Evolutionary conservation across 30 jellyfish, hydroid and myxozoan genomes (phyloP), one percentile per base, ranked within the genome.

Genomic region (Chrysaora quinquecirrha): DNA sequence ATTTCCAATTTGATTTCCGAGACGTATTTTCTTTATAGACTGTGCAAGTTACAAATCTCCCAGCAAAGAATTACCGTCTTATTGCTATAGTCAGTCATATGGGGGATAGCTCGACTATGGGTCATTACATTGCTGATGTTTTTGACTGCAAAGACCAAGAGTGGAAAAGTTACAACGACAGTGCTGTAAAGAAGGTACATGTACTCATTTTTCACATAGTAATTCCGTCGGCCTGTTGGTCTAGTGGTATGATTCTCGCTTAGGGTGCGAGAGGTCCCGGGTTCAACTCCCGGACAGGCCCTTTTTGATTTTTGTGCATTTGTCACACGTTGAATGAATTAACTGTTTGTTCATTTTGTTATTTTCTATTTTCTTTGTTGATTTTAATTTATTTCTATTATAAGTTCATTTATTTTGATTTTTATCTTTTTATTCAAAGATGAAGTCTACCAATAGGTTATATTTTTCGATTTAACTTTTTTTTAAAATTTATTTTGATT

Each of bases 111-210:
- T 89, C 97, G n/a, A 75, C 78, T 9, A 75, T 77, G 32, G 98
- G 98, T 12, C 98, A 93, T 73, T 93, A 93, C 80, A 88, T 86
- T 34, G 75, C 97, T 34, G 98, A 93, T 58, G 90, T 89, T 30
- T 93, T 22, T 78, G 97, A 93, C 76, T 80, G 81, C 34, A 88
- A 82, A 56, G 90, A 68, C 22, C 71, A 88, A 35, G 83, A 76
- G 31, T 93, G 98, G 98, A 81, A 82, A 33, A 87, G 89, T 50
- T 93, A 78, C 78, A 87, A 93, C 64, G 98, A 93, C 69, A 67
- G 64, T 31, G 49, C 84, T 16, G 94, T 93, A 22, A 88, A 74
- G 23, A 96, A 88, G 82, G 96, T 78, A 50, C 58, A 43, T 6
- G 58, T 43, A 43, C 16, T 43, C 16, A 16, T 9, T 60, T 4